Evolutionary conservation across 1,140 invertebrate species (phyloP), one percentile per base, ranked within the genome.

Genomic region (Proctacanthus coquilletti): DNA sequence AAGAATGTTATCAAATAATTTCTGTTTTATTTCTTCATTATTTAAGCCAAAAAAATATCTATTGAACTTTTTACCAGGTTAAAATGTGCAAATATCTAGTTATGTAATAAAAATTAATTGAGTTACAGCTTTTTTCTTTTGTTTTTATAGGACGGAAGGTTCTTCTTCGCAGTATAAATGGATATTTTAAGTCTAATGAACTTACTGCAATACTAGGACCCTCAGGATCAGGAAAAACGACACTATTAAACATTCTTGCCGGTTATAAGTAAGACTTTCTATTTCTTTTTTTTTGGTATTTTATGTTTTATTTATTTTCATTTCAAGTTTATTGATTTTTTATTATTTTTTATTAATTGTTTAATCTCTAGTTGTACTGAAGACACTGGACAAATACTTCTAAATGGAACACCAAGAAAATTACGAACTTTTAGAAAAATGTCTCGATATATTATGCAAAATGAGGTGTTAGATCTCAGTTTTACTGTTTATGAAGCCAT

Each of bases 371-470:
- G 5, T 15, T 56, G 53, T 10, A 27, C 43, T 9, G 23, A 23
- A 1, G 70, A 66, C 18, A 65, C 64, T 5, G 83, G 83, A 0
- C 51, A 68, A 17, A 74, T 87, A 17, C 62, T 64, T 21, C 68
- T 89, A 3, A 92, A 93, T 53, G 80, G 80, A 0, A 61, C 71
- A 38, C 71, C 75, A 0, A 64, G 87, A 29, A 69, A 89, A 49
- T 59, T 88, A 30, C 64, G 74, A 10, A 64, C 72, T 27, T 94
- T 94, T 62, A 71, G 81, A 21, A 88, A 86, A 64, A 70, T 86
- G 50, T 89, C 86, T 0, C 73, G 85, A 30, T 95, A 94, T 61
- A 94, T 94, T 45, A 92, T 94, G 86, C 91, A 96, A 54, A 76
- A 93, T 38, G 87, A 95, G 61, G 65, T 91, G 13, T 62, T 89